These are phyloP conservation scores for Arctopsyche grandis DNA, from an alignment of 1,140 invertebrate species.

Conservation along the genomic window DNA sequence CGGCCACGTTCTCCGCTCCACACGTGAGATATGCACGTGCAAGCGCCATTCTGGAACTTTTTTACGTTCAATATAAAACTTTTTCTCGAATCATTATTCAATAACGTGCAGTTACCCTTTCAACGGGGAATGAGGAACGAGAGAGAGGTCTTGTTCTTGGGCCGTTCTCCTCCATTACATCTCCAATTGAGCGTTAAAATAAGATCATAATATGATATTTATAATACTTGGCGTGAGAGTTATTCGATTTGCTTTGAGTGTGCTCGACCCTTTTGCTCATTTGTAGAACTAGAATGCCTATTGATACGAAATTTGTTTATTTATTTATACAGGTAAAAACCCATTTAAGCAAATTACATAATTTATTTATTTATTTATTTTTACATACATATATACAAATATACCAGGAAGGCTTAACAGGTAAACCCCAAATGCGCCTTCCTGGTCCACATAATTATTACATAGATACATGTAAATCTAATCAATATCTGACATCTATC, in stretches of 20 bases:
- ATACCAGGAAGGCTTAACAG: no score
- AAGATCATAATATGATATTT: background rate
- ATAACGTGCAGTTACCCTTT: conserved; percentile 4
- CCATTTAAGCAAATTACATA: no score
- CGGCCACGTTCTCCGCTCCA: background rate
- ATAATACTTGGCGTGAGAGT: background rate
- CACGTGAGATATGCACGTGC: background rate
- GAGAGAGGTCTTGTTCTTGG: background rate
- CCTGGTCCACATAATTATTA: no score
- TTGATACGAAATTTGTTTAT: no score
- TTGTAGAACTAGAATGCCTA: no score
- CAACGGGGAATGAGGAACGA: background rate
- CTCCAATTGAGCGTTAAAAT: background rate
- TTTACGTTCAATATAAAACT: conserved; percentile 40
- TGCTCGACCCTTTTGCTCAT: background rate
- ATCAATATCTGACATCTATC: no score
- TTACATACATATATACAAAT: no score
- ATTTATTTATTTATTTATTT: no score
- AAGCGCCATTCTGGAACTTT: conserved; percentile 28
- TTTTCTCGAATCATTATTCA: conserved; percentile 42
- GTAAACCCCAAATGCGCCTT: no score
- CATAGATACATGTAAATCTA: no score
- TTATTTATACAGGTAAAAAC: no score
- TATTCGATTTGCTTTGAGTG: background rate
- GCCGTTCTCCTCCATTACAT: background rate